Base-by-base conservation (phyloP, 2,113 vertebrate species). In the Grantiella picta region DNA sequence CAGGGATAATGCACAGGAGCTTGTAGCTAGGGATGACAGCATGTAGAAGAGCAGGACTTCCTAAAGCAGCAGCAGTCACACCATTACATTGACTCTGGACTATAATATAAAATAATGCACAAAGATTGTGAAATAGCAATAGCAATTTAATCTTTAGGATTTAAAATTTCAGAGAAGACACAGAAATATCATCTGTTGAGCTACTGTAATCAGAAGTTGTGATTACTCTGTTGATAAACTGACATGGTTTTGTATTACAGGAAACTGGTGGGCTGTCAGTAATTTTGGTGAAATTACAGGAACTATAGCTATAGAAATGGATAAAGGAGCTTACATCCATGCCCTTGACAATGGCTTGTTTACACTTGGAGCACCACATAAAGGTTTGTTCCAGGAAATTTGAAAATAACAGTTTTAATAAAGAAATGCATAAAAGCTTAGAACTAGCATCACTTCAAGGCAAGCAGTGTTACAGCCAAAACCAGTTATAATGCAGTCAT, bases 341-440 rank as follows among this genome's bases (percentile, higher is more conserved):
- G 99, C 99, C 15, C 97, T 99, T 16, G 99, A 99, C 95, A 99
- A 98, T 9, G 99, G 99, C 22, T 99, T 99, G 49, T 99, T 99
- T 96, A 99, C 99, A 2, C 93, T 99, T 33, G 99, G 99, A 87
- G 98, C 99, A 7, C 99, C 99, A 35, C 99, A 99, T 94, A 98
- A 98, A 98, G 99, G 97, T 97, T 96, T 80, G 96, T 95, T 78
- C 44, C 27, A 31, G 52, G 53, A 81, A 77, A 81, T 60, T 7
- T 59, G 44, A 38, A 59, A 84, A 56, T 25, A 86, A 44, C 50
- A 22, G 28, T 57, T 71, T 38, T 40, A 68, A 70, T 68, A 75
- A 66, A 36, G 20, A 60, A 75, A 61, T 40, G 15, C 47, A 45
- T 82, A 31, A 89, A 52, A 71, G 29, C 24, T 9, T 68, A 68